A percentile compares a stretch with the other conserved stretches of the same genome.
These are phyloP conservation scores for Nixonia krombeini DNA, from an alignment of 1,140 invertebrate species.

Conservation along the genomic window DNA sequence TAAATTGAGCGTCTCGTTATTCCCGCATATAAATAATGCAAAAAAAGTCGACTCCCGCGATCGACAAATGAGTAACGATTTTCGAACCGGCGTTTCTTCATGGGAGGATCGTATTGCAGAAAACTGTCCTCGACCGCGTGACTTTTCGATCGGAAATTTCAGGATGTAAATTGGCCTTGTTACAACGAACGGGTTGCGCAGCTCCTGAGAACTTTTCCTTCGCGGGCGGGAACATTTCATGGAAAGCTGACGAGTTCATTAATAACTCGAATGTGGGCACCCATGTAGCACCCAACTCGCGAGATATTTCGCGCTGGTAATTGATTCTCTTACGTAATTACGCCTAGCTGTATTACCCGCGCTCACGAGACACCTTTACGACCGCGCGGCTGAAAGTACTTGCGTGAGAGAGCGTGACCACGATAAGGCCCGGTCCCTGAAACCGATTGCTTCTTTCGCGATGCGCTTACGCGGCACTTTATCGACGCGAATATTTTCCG, in stretches of 20 bases:
- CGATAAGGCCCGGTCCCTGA: conserved; percentile 10
- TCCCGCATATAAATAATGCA: no score
- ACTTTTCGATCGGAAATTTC: no score
- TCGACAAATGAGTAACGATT: no score
- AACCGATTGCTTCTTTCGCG: conserved; percentile 8
- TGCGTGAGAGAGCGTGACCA: conserved; percentile 17
- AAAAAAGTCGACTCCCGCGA: no score
- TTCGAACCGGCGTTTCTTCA: no score
- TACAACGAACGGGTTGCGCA: conserved; percentile 2
- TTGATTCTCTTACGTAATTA: conserved; percentile 61
- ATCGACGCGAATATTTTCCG: conserved; percentile 5
- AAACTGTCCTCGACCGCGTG: no score
- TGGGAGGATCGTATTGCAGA: no score
- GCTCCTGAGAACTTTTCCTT: conserved; percentile 18
- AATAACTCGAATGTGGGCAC: conserved; percentile 54
- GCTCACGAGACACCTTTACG: conserved; percentile 27
- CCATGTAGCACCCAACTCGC: conserved; percentile 34
- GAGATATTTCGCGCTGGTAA: conserved; percentile 50
- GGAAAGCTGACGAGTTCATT: conserved; percentile 64
- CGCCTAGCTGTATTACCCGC: conserved; percentile 16
- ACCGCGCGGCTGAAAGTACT: conserved; percentile 12
- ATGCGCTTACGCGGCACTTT: conserved; percentile 17
- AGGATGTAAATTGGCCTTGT: no score
- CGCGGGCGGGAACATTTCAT: conserved; percentile 43
- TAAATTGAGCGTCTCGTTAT: no score